Conservation (phyloP, 1,140 invertebrate genomes). For the Ostrea denselamellosa region DNA sequence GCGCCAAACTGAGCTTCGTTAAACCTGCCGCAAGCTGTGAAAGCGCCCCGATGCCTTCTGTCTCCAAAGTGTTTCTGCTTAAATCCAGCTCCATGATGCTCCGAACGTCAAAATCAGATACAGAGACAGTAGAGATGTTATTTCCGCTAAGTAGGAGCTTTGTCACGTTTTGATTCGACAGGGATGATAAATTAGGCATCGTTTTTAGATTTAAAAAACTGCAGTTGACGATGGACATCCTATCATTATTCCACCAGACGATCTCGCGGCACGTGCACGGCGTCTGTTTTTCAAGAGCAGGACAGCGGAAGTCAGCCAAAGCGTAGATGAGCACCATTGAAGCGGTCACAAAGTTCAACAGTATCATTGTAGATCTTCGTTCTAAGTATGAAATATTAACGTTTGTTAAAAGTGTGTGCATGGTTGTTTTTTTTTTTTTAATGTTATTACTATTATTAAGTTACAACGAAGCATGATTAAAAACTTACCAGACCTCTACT, state of each 20-base stretch:
- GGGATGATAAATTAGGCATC: slow-evolving; percentile 51
- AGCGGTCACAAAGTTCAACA: neutral
- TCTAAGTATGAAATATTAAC: too few species aligned
- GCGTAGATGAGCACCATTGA: slow-evolving; percentile 9
- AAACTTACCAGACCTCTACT: too few species aligned
- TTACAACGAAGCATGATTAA: too few species aligned
- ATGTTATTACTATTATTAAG: too few species aligned
- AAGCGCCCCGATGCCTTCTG: neutral
- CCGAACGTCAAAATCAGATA: slow-evolving; percentile 42
- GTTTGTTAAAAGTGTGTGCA: too few species aligned
- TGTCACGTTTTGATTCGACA: slow-evolving; percentile 44
- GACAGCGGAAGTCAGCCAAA: slow-evolving; percentile 50
- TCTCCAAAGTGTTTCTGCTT: slow-evolving; percentile 47
- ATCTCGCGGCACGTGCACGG: slow-evolving; percentile 45
- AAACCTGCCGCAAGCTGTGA: slow-evolving; percentile 39
- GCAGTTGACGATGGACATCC: slow-evolving; percentile 52
- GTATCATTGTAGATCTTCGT: neutral
- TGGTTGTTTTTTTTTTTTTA: too few species aligned
- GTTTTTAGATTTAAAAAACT: slow-evolving; percentile 46
- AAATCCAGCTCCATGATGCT: slow-evolving; percentile 53
- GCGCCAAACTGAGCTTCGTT: slow-evolving; percentile 45
- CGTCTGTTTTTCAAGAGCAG: slow-evolving; percentile 46
- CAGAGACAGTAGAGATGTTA: slow-evolving; percentile 46
- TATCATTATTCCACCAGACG: slow-evolving; percentile 55
- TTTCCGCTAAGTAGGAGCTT: slow-evolving; percentile 53